A percentile compares a stretch with the other conserved stretches of the same genome.
phyloP scores from a whole-genome alignment of 2,797 vertebrate species.

The Glossophaga mutica region DNA sequence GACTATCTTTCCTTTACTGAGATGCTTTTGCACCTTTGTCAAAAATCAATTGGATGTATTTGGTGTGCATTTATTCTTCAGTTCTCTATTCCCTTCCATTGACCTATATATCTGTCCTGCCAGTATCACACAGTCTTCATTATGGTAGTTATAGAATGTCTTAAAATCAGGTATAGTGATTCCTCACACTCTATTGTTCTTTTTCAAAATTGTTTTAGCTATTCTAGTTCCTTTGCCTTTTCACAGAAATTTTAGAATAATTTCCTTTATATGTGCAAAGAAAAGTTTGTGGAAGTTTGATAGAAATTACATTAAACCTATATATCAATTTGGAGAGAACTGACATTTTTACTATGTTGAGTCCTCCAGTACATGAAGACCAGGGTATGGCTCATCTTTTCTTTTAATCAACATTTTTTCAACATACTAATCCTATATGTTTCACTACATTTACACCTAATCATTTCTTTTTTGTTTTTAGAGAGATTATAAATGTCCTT shows the following conservation, averaged over 20 bases:
- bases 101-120: background rate
- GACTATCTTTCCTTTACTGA: background rate
- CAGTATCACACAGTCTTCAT: conserved; percentile 25
- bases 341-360: background rate
- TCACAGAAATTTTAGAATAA: conserved; percentile 47
- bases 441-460: conserved; percentile 1
- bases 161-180: conserved; percentile 50
- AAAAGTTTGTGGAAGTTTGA: conserved; percentile 9
- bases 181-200: conserved; percentile 30
- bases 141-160: background rate
- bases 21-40: background rate
- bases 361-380: background rate
- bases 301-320: conserved; percentile 2
- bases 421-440: background rate
- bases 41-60: background rate
- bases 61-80: background rate
- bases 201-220: conserved; percentile 43
- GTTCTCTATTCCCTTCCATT: background rate
- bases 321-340: conserved; percentile 1
- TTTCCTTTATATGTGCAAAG: conserved; percentile 32
- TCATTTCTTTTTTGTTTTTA: background rate
- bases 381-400: background rate
- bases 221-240: conserved; percentile 38
- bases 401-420: conserved; percentile 32
- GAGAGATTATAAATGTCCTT: background rate